These are phyloP conservation scores for Himalopsyche kuldschensis DNA, from an alignment of 2,888 invertebrate genomes.

Conservation along the genomic window DNA sequence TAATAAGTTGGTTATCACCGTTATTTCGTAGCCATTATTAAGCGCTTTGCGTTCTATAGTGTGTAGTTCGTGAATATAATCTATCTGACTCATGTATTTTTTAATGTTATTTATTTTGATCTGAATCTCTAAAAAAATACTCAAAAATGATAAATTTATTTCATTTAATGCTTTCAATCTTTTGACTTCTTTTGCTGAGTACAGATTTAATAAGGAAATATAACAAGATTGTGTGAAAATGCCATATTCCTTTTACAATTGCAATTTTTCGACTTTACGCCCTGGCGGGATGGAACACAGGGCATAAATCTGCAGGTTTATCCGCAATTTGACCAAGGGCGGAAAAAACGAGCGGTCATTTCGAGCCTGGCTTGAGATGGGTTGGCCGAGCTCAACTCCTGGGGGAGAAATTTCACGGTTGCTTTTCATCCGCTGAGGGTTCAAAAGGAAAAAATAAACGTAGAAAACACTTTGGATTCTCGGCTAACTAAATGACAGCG, in stretches of 20 bases:
- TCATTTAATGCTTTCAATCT: too few relatives aligned
- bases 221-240: not conserved
- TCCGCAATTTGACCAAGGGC: conserved; percentile 13
- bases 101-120: too few relatives aligned
- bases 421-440: conserved; percentile 14
- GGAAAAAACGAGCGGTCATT: conserved; percentile 29
- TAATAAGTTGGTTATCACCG: too few relatives aligned
- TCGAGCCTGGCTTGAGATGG: conserved; percentile 20
- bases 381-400: conserved; percentile 12
- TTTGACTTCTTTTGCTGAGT: not conserved
- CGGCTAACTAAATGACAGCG: not conserved
- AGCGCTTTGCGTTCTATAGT: too few relatives aligned
- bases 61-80: too few relatives aligned
- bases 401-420: conserved; percentile 26
- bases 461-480: not conserved
- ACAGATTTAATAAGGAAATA: not conserved
- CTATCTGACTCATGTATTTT: too few relatives aligned
- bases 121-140: too few relatives aligned
- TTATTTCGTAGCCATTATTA: too few relatives aligned
- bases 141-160: too few relatives aligned
- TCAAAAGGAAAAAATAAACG: not conserved
- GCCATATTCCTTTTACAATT: not conserved
- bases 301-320: conserved; percentile 23
- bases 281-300: not conserved
- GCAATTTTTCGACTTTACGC: not conserved